Base-by-base conservation (phyloP, 2,888 invertebrate species). In the Lasioglossum calceatum region DNA sequence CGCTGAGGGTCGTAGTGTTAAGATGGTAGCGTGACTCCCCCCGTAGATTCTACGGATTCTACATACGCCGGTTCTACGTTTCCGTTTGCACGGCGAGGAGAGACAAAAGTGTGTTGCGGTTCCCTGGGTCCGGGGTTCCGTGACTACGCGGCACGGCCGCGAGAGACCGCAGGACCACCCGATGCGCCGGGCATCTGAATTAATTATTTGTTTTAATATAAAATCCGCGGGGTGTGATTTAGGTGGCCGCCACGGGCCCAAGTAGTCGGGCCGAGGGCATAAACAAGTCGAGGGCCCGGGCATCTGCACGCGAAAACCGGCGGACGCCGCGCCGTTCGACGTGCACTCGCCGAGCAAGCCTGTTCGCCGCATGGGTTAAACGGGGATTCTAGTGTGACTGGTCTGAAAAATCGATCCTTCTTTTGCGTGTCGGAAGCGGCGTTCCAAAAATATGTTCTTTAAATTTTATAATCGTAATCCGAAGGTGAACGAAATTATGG, bases 191-290 rank as follows among this genome's bases (percentile, higher is more conserved):
- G 93, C 92, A 94, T 93, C 94, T 92, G 94, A 95, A 95, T 95
- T 95, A 95, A 95, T 95, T 95, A 95, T 95, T 95, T 95, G 94
- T 95, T 95, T 95, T 95, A 95, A 95, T 95, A 94, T 95, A 93
- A 94, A 95, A 94, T 94, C 94, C 93, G 92, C 94, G 92, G 94
- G 94, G 93, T 93, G 94, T 95, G 94, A 95, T 95, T 94, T 95
- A 95, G 94, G 93, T 93, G 92, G 92, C 93, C 94, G 93, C 92
- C 92, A 92, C 93, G 86, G 92, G 93, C 92, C 88, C 90, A 85
- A 91, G 85, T 91, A 83, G 89, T 88, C 86, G 86, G 89, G 81
- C 87, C 88, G 90, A 92, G 89, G 92, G 91, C 93, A 95, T 95
- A 95, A 95, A 95, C 94, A 94, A 94, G 93, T 92, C 94, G 91